Base-by-base conservation (phyloP, 2,797 vertebrate species). In the Fistularia commersonii region DNA sequence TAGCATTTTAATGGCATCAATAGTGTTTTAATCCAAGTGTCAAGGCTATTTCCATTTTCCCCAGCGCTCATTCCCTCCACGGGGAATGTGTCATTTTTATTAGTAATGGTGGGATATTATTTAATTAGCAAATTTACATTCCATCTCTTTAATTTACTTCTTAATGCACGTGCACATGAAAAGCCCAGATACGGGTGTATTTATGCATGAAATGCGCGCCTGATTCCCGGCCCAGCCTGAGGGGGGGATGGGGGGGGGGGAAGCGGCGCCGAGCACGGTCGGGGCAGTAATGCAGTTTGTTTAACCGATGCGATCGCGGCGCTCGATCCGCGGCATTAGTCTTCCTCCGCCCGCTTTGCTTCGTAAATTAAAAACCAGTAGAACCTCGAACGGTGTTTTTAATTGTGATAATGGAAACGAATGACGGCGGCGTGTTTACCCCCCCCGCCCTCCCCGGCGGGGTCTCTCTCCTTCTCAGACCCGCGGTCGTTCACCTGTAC, bases 1-100 rank as follows among this genome's bases (percentile, higher is more conserved):
- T 84, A 86, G 78, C 81, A 87, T 88, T 86, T 85, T 85, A 89
- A 88, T 87, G 74, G 67, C 81, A 87, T 86, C 85, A 83, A 81
- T 84, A 82, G 82, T 79, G 80, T 86, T 82, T 86, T 87, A 87
- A 85, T 88, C 76, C 80, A 69, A 72, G 77, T 80, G 81, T 86
- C 83, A 81, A 77, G 75, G 80, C 82, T 77, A 76, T 82, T 84
- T 83, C 80, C 72, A 79, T 76, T 80, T 83, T 74, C 73, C 54
- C 64, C 75, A 66, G 44, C 64, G 61, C 72, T 77, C 80, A 60
- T 66, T 76, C 74, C 75, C 54, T 74, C 53, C 66, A 66, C 66
- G 60, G 66, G 61, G 79, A 73, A 74, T 79, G 72, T 82, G 78
- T 83, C 81, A 84, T 82, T 86, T 83, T 82, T 86, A 83, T 84